Conservation (phyloP, 2,888 invertebrate genomes). For the Cybosia mesomella region DNA sequence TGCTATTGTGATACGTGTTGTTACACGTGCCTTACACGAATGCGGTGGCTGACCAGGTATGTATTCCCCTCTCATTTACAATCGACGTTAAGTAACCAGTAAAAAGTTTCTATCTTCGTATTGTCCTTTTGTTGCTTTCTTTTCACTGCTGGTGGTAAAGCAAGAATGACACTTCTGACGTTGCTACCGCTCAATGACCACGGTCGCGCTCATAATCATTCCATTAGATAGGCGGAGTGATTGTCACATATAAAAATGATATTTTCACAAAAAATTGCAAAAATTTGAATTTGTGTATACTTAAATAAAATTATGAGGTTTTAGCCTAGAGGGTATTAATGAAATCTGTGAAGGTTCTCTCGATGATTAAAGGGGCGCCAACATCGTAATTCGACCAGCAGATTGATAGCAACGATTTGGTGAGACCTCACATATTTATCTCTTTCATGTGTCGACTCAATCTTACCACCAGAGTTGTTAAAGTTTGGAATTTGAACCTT, state of each 20-base stretch:
- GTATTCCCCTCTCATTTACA: too few relatives aligned
- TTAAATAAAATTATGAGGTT: conserved; percentile 30
- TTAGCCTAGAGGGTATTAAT: conserved; percentile 54
- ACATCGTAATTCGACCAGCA: conserved; percentile 59
- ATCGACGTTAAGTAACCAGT: too few relatives aligned
- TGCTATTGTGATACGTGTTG: not conserved
- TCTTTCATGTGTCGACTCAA: conserved; percentile 31
- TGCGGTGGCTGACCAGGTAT: not conserved
- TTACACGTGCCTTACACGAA: not conserved
- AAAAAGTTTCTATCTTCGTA: not conserved
- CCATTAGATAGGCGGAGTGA: too few relatives aligned
- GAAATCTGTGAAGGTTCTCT: conserved; percentile 50
- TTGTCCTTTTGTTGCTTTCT: not conserved
- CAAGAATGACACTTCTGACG: not conserved
- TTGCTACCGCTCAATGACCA: not conserved
- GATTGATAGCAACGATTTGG: conserved; percentile 57
- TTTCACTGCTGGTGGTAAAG: not conserved
- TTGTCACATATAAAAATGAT: not conserved
- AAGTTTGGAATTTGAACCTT: conserved; percentile 7
- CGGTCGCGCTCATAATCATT: not conserved
- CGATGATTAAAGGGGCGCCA: conserved; percentile 62
- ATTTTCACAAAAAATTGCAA: not conserved
- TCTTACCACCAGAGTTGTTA: conserved; percentile 22
- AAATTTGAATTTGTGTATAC: conserved; percentile 12
- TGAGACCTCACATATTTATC: conserved; percentile 47